A percentile compares a stretch with the other conserved stretches of the same genome.
These are phyloP conservation scores for Cebidichthys violaceus DNA, from an alignment of 2,113 vertebrate species.

Conservation along the genomic window DNA sequence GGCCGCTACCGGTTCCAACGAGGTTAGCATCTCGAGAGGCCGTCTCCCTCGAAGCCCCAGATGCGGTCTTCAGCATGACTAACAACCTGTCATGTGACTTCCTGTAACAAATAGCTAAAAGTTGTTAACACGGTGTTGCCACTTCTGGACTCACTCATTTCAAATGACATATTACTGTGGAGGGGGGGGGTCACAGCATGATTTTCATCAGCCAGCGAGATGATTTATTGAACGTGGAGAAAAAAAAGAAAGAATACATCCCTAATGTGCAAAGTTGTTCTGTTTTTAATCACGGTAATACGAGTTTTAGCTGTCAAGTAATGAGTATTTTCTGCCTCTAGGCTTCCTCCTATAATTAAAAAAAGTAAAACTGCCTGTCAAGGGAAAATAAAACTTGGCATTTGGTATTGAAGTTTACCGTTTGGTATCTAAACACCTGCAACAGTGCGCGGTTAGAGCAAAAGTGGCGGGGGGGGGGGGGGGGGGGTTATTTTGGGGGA, in stretches of 20 bases:
- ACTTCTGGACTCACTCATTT: conserved; percentile 63
- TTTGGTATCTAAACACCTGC: conserved; percentile 57
- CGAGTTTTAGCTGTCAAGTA: conserved; percentile 72
- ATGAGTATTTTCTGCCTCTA: conserved; percentile 69
- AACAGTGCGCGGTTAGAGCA: neutral
- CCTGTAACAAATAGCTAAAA: conserved; percentile 38
- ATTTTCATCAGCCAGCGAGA: conserved; percentile 49
- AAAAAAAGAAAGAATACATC: conserved; percentile 65
- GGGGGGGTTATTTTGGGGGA: conserved; percentile 36
- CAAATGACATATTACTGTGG: conserved; percentile 56
- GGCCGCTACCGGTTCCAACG: conserved; percentile 7
- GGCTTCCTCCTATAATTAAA: conserved; percentile 73
- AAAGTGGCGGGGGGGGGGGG: conserved; percentile 39
- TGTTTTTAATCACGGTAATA: conserved; percentile 76
- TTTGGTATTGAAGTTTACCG: conserved; percentile 60
- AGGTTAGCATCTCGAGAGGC: conserved; percentile 31
- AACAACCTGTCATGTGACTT: conserved; percentile 46
- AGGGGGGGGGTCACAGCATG: conserved; percentile 56
- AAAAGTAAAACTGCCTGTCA: conserved; percentile 61
- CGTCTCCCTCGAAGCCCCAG: conserved; percentile 17
- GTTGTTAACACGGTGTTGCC: conserved; percentile 50
- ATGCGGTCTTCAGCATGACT: conserved; percentile 45
- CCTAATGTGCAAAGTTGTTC: conserved; percentile 66
- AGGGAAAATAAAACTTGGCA: conserved; percentile 70
- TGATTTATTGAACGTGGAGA: conserved; percentile 73